These are phyloP conservation scores for Nymphalis io DNA, from an alignment of 1,140 invertebrate genomes.

Conservation along the genomic window DNA sequence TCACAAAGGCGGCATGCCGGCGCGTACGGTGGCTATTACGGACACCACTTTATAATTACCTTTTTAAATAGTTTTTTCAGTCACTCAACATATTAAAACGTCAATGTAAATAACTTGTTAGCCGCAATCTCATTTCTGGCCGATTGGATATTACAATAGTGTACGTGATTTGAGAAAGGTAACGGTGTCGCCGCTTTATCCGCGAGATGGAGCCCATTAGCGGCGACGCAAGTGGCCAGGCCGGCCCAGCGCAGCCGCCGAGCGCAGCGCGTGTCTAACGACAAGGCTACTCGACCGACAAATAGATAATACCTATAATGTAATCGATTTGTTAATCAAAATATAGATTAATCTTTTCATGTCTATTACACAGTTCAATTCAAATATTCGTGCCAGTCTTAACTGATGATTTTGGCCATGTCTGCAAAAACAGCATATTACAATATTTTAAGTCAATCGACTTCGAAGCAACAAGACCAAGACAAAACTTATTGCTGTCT, in stretches of 20 bases:
- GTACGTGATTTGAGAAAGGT: constrained; percentile 79
- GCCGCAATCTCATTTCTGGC: constrained; percentile 79
- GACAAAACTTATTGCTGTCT: constrained; percentile 37
- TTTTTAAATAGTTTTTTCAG: constrained; percentile 80
- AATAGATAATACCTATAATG: constrained; percentile 25
- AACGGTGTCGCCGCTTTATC: constrained; percentile 77
- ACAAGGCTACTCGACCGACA: constrained; percentile 35
- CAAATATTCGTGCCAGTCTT: constrained; percentile 27
- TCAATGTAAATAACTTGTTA: constrained; percentile 81
- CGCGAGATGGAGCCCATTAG: constrained; percentile 74
- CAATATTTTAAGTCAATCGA: constrained; percentile 42
- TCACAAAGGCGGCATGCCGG: constrained; percentile 73
- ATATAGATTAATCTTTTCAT: constrained; percentile 36
- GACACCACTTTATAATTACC: constrained; percentile 76
- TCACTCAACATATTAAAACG: constrained; percentile 77
- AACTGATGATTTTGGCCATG: constrained; percentile 26
- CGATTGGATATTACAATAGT: constrained; percentile 80
- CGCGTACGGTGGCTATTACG: constrained; percentile 75
- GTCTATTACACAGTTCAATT: constrained; percentile 29
- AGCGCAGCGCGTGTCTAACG: constrained; percentile 26
- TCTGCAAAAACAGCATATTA: constrained; percentile 32
- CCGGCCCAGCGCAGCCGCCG: constrained; percentile 45
- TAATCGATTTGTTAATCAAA: constrained; percentile 44
- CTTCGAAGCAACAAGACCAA: constrained; percentile 39
- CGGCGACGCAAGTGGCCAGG: constrained; percentile 36